These are phyloP conservation scores for Hydrophis major DNA, from an alignment of 2,797 vertebrate genomes.

Conservation along the genomic window DNA sequence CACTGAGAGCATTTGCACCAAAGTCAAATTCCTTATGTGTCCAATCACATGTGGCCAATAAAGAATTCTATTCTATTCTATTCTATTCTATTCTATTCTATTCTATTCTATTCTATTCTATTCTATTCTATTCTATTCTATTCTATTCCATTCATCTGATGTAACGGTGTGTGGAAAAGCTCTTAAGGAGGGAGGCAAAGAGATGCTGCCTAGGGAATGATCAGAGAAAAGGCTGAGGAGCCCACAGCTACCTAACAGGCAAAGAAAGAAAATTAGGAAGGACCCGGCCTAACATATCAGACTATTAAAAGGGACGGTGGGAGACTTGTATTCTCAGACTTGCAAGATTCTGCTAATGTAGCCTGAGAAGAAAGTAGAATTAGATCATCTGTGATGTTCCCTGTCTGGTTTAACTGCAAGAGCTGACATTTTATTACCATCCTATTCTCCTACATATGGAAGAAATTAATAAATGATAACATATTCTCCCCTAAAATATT, in stretches of 20 bases:
- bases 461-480: background rate
- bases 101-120: too few species aligned
- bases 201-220: background rate
- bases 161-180: background rate
- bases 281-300: background rate
- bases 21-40: too few species aligned
- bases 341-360: background rate
- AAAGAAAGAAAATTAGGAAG: background rate
- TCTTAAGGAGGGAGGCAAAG: background rate
- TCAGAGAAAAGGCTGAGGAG: background rate
- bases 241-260: background rate
- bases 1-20: too few species aligned
- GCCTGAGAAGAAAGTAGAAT: background rate
- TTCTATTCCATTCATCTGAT: background rate
- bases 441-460: background rate
- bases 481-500: background rate
- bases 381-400: background rate
- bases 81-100: too few species aligned
- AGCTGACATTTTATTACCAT: background rate
- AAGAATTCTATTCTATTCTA: too few species aligned
- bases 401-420: background rate
- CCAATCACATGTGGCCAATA: too few species aligned
- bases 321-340: background rate
- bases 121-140: too few species aligned
- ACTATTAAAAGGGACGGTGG: background rate